Conservation (phyloP, 2,797 vertebrate species). For the Botia almorhae region DNA sequence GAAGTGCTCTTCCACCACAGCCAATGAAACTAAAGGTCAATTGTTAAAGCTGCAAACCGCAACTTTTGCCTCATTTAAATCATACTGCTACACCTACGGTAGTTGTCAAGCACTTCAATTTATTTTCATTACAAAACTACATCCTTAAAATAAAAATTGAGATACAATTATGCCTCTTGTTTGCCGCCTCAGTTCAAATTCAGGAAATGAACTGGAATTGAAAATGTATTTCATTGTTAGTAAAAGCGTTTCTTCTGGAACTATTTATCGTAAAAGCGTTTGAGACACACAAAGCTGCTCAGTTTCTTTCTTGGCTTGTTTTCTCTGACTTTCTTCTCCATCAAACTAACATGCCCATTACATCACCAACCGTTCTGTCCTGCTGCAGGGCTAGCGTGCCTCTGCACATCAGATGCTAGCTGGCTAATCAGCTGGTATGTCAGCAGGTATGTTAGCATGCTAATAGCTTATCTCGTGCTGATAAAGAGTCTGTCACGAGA, state of each 20-base stretch:
- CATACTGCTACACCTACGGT: too few relatives aligned
- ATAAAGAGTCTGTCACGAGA: conserved; percentile 40
- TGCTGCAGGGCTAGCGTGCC: conserved; percentile 16
- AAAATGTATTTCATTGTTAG: background rate
- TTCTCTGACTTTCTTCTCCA: background rate
- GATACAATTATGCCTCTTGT: background rate
- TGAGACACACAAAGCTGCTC: background rate
- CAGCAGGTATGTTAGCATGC: conserved; percentile 20
- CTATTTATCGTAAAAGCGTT: background rate
- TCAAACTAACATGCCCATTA: conserved; percentile 28
- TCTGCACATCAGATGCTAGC: conserved; percentile 23
- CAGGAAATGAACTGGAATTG: background rate
- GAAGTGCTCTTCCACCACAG: too few relatives aligned
- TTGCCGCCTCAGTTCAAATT: background rate
- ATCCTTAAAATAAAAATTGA: too few relatives aligned
- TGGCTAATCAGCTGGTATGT: conserved; percentile 37
- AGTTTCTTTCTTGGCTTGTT: background rate
- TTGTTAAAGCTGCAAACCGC: too few relatives aligned
- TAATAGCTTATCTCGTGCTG: conserved; percentile 40
- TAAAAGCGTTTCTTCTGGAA: background rate
- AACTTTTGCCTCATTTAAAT: too few relatives aligned
- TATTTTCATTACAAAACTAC: too few relatives aligned
- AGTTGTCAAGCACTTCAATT: too few relatives aligned
- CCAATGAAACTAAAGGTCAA: too few relatives aligned
- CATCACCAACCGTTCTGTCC: background rate